A percentile compares a stretch with the other conserved stretches of the same genome.
phyloP scores from a whole-genome alignment of 2,888 invertebrate genomes.

The Phrixothrix hirtus region DNA sequence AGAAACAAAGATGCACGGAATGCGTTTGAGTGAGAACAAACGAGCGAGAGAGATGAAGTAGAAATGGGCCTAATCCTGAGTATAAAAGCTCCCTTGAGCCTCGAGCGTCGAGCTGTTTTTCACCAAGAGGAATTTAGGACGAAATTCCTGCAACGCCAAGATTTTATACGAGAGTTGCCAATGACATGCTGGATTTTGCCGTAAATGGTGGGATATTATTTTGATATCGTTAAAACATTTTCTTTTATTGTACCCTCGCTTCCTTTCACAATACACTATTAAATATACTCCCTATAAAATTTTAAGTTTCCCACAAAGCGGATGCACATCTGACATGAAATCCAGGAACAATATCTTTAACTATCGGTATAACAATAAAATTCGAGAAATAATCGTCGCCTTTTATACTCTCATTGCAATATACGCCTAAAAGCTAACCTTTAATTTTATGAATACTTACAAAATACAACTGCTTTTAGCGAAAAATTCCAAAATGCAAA shows the following conservation, averaged over 20 bases:
- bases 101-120: constrained; percentile 37
- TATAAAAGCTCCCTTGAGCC: constrained; percentile 44
- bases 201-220: constrained; percentile 46
- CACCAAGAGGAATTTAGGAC: constrained; percentile 39
- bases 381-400: neutral
- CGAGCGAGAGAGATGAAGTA: constrained; percentile 32
- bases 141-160: constrained; percentile 37
- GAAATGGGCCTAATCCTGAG: constrained; percentile 45
- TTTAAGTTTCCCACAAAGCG: constrained; percentile 21
- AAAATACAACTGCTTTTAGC: too few relatives aligned
- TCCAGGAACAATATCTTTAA: constrained; percentile 17
- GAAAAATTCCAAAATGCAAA: too few relatives aligned
- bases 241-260: constrained; percentile 38
- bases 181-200: constrained; percentile 41
- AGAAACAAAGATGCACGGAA: constrained; percentile 20
- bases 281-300: constrained; percentile 21
- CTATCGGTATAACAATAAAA: constrained; percentile 7
- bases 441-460: too few relatives aligned
- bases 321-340: constrained; percentile 13
- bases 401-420: too few relatives aligned
- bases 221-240: constrained; percentile 46
- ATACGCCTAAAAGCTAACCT: too few relatives aligned
- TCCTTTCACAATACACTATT: constrained; percentile 21
- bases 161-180: constrained; percentile 42
- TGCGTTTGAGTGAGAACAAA: constrained; percentile 15